Conservation (phyloP, 2,888 invertebrate species). For the Scrobipalpa costella region DNA sequence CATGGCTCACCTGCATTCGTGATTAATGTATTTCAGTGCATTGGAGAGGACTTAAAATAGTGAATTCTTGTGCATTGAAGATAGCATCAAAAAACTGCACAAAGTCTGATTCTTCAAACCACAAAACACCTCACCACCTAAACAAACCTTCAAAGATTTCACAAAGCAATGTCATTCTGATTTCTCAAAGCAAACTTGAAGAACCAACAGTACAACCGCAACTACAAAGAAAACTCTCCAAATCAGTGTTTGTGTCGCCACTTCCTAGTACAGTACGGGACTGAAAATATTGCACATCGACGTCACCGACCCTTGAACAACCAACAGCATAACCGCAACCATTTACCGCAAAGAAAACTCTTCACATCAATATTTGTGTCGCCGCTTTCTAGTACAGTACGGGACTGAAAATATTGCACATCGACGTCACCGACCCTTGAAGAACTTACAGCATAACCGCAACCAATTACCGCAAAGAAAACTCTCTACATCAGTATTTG, state of each 20-base stretch:
- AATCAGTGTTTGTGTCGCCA: slow-evolving; percentile 10
- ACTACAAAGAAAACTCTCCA: slow-evolving; percentile 1
- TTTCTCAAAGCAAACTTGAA: not conserved
- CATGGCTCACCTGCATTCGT: no score
- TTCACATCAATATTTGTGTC: slow-evolving; percentile 6
- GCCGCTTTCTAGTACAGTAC: not conserved
- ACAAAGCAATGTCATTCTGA: no score
- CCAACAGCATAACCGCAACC: not conserved
- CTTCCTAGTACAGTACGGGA: not conserved
- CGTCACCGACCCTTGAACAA: no score
- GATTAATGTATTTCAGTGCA: no score
- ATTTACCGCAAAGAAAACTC: slow-evolving; percentile 3
- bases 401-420: no score
- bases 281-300: no score
- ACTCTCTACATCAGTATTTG: not conserved
- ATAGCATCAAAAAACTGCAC: not conserved
- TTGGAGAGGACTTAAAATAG: no score
- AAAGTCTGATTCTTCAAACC: not conserved
- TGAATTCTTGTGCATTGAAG: no score
- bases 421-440: no score
- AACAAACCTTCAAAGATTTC: not conserved
- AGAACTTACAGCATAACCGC: not conserved
- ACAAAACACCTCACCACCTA: not conserved
- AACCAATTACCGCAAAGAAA: slow-evolving; percentile 7
- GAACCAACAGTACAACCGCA: not conserved